These are phyloP conservation scores for Saturnia japonica DNA, from an alignment of 2,888 invertebrate species.

Conservation along the genomic window DNA sequence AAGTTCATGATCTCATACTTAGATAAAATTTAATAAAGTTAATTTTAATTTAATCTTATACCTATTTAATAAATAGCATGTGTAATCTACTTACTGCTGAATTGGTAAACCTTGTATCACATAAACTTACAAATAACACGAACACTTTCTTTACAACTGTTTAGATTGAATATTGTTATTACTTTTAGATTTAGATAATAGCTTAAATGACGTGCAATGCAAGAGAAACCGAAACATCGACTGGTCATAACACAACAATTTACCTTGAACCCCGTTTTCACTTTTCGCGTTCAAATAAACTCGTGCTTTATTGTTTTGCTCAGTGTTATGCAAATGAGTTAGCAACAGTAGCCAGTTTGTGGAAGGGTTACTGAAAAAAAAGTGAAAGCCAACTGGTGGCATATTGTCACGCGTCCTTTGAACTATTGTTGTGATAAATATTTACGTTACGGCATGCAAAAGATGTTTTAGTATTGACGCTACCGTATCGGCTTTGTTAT, in stretches of 20 bases:
- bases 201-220: slow-evolving; percentile 59
- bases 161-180: slow-evolving; percentile 1
- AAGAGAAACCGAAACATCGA: slow-evolving; percentile 64
- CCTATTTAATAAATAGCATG: neutral
- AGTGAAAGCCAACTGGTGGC: slow-evolving; percentile 77
- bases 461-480: slow-evolving; percentile 65
- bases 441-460: slow-evolving; percentile 78
- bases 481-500: slow-evolving; percentile 77
- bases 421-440: slow-evolving; percentile 71
- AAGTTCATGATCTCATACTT: neutral
- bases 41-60: neutral
- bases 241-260: slow-evolving; percentile 55
- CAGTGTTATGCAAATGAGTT: slow-evolving; percentile 77
- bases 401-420: slow-evolving; percentile 73
- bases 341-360: slow-evolving; percentile 69
- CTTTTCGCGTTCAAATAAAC: slow-evolving; percentile 75
- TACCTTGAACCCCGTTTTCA: slow-evolving; percentile 76
- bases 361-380: slow-evolving; percentile 72
- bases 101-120: neutral
- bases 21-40: neutral
- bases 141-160: slow-evolving; percentile 15
- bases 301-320: slow-evolving; percentile 64
- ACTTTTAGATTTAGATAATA: slow-evolving; percentile 16
- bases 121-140: neutral
- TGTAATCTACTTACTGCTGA: neutral